Conservation (phyloP, 2,888 invertebrate genomes). For the Alitta virens region DNA sequence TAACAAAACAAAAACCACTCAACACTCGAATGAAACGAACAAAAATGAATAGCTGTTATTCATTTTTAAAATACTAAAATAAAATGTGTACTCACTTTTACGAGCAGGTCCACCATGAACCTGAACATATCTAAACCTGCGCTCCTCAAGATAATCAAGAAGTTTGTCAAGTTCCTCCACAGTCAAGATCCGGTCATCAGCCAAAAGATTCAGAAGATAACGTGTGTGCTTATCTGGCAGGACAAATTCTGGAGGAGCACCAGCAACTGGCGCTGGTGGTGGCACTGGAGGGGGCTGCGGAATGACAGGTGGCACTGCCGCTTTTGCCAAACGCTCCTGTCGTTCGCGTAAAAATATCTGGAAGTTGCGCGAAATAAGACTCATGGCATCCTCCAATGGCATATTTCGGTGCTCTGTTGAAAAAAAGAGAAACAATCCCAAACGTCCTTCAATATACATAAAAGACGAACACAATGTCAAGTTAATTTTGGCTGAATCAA, state of each 20-base stretch:
- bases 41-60: too few relatives aligned
- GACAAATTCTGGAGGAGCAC: slow-evolving; percentile 32
- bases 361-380: slow-evolving; percentile 66
- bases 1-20: too few relatives aligned
- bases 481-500: too few relatives aligned
- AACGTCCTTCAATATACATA: too few relatives aligned
- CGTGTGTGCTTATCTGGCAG: slow-evolving; percentile 42
- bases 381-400: slow-evolving; percentile 87
- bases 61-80: too few relatives aligned
- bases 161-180: slow-evolving; percentile 51
- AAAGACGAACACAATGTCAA: too few relatives aligned
- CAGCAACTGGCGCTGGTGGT: slow-evolving; percentile 3
- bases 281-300: slow-evolving; percentile 28
- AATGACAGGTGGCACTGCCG: slow-evolving; percentile 41
- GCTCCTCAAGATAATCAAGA: slow-evolving; percentile 67
- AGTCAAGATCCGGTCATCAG: slow-evolving; percentile 69
- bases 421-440: background rate
- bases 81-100: too few relatives aligned
- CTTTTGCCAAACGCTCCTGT: slow-evolving; percentile 35
- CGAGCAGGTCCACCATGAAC: too few relatives aligned
- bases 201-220: slow-evolving; percentile 72
- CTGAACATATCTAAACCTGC: slow-evolving; percentile 57
- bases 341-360: slow-evolving; percentile 27
- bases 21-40: too few relatives aligned
- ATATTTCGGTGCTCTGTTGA: slow-evolving; percentile 85